Conservation (phyloP, 2,888 invertebrate genomes). For the Hirtodrosophila alboralis region DNA sequence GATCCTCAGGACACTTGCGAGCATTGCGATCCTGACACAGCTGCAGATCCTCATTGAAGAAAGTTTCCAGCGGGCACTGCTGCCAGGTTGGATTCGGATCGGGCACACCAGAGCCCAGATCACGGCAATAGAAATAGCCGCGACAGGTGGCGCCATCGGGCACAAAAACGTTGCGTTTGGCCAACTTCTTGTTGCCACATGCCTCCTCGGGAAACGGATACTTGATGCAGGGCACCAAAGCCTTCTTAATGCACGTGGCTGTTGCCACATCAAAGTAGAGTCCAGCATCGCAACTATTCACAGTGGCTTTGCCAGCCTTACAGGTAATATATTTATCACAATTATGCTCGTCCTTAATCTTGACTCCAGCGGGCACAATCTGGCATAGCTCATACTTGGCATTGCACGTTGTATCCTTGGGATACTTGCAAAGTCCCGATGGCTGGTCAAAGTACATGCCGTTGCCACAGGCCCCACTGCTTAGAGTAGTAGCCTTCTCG, state of each 20-base stretch:
- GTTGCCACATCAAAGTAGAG: conserved; percentile 57
- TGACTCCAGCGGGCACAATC: conserved; percentile 47
- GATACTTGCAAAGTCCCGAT: conserved; percentile 55
- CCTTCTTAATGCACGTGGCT: conserved; percentile 54
- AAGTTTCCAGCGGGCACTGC: conserved; percentile 58
- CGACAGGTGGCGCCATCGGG: conserved; percentile 74
- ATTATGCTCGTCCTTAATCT: conserved; percentile 60
- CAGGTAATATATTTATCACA: conserved; percentile 70
- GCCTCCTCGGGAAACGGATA: conserved; percentile 67
- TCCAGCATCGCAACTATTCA: conserved; percentile 40
- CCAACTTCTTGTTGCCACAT: conserved; percentile 74
- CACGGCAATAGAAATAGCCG: conserved; percentile 76
- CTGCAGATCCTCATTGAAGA: conserved; percentile 61
- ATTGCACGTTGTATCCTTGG: conserved; percentile 46
- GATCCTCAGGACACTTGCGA: conserved; percentile 59
- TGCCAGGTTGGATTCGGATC: conserved; percentile 65
- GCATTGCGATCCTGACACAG: conserved; percentile 49
- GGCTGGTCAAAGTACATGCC: conserved; percentile 58
- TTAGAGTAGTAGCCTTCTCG: neutral
- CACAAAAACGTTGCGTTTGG: conserved; percentile 67
- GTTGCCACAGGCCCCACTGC: conserved; percentile 47
- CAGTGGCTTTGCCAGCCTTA: conserved; percentile 3
- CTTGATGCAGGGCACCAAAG: conserved; percentile 56
- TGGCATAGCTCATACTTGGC: conserved; percentile 65
- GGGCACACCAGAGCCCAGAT: conserved; percentile 62